These are phyloP conservation scores for Unio delphinus DNA, from an alignment of 2,888 invertebrate species.

Conservation along the genomic window DNA sequence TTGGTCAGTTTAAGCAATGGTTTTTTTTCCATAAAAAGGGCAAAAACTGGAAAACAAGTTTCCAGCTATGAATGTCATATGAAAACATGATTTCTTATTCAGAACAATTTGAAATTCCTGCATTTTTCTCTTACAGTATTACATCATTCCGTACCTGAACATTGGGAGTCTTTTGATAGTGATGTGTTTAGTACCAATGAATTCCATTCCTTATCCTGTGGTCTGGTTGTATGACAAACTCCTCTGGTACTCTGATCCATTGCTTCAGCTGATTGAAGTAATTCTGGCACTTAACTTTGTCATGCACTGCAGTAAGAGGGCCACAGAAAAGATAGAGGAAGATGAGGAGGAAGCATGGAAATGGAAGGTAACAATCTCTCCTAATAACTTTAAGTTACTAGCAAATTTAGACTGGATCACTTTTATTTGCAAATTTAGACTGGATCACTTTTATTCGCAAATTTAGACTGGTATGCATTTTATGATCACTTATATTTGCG, in stretches of 20 bases:
- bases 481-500: too few relatives aligned
- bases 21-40: too few relatives aligned
- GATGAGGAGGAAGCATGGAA: slow-evolving; percentile 48
- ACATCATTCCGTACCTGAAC: slow-evolving; percentile 49
- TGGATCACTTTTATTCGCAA: too few relatives aligned
- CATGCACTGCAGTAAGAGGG: slow-evolving; percentile 54
- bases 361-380: slow-evolving; percentile 39
- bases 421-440: too few relatives aligned
- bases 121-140: slow-evolving; percentile 37
- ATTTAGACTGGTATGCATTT: too few relatives aligned
- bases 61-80: neutral
- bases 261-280: slow-evolving; percentile 54
- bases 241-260: slow-evolving; percentile 51
- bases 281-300: slow-evolving; percentile 53
- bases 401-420: too few relatives aligned
- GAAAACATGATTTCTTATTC: neutral
- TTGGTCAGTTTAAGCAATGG: too few relatives aligned
- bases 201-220: slow-evolving; percentile 52
- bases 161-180: slow-evolving; percentile 37
- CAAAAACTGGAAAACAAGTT: too few relatives aligned
- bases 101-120: neutral
- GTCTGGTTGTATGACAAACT: slow-evolving; percentile 57
- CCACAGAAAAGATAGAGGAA: slow-evolving; percentile 48
- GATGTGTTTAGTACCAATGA: slow-evolving; percentile 50
- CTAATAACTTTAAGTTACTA: too few relatives aligned